Conservation (phyloP, 2,888 invertebrate genomes). For the Mycalesis mineus region DNA sequence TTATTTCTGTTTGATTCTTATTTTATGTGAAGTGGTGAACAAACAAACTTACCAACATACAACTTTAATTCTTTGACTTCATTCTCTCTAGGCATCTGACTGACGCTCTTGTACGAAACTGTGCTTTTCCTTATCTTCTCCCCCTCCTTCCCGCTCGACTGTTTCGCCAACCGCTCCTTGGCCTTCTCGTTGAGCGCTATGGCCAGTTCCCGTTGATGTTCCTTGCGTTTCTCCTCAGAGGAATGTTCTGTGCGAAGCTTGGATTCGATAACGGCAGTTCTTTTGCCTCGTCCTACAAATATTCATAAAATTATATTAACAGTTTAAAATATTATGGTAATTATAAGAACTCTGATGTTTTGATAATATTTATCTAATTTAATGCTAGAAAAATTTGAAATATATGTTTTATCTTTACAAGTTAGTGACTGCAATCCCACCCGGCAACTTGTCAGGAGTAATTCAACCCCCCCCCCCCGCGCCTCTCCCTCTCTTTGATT, state of each 20-base stretch:
- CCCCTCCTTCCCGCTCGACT: constrained; percentile 89
- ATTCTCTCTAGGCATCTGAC: constrained; percentile 94
- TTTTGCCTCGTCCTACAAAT: constrained; percentile 82
- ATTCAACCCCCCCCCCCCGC: no score
- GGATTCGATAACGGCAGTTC: constrained; percentile 94
- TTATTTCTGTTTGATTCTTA: no score
- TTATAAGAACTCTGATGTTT: no score
- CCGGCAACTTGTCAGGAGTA: no score
- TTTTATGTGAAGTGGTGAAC: no score
- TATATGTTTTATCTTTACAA: no score
- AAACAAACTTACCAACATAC: constrained; percentile 92
- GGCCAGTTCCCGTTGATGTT: constrained; percentile 97
- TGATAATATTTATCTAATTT: no score
- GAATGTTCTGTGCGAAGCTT: constrained; percentile 96
- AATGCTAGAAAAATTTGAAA: no score
- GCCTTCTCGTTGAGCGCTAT: constrained; percentile 94
- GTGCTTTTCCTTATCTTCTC: constrained; percentile 96
- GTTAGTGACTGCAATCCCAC: no score
- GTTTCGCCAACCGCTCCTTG: constrained; percentile 92
- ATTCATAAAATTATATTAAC: constrained; percentile 9
- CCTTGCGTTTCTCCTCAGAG: constrained; percentile 97
- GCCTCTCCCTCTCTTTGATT: no score
- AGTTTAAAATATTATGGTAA: no score
- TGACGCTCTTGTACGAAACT: constrained; percentile 94
- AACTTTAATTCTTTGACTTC: constrained; percentile 96